Percentiles rank a stretch among this genome's conserved stretches.
These are phyloP conservation scores for Cantharis nigra DNA, from an alignment of 2,888 invertebrate species.

Conservation along the genomic window DNA sequence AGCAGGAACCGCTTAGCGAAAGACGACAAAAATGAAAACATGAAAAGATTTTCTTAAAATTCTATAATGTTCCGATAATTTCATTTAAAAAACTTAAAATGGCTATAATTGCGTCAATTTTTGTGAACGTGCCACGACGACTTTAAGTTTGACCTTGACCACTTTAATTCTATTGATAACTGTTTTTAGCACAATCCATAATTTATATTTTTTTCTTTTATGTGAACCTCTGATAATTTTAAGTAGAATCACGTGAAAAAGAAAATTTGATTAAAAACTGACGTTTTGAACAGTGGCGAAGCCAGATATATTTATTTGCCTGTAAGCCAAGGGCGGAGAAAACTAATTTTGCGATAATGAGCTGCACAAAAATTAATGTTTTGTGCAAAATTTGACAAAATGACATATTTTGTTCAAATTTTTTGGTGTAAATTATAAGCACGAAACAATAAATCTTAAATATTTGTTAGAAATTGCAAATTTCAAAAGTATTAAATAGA, in stretches of 20 bases:
- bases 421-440: too few species aligned
- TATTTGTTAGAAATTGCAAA: too few species aligned
- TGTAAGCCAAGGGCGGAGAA: too few species aligned
- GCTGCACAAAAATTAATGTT: too few species aligned
- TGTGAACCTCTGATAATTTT: background rate
- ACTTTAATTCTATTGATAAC: background rate
- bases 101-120: background rate
- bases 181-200: background rate
- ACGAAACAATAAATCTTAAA: too few species aligned
- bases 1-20: background rate
- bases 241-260: background rate
- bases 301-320: too few species aligned
- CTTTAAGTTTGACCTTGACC: background rate
- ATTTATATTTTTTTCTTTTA: background rate
- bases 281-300: too few species aligned
- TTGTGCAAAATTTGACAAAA: too few species aligned
- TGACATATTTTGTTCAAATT: too few species aligned
- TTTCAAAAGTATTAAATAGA: too few species aligned
- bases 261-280: background rate
- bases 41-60: background rate
- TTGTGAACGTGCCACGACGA: background rate
- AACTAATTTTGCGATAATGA: too few species aligned
- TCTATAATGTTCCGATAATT: background rate
- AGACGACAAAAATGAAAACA: background rate
- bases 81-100: background rate